Percentiles rank a stretch among this genome's conserved stretches.
Conservation (phyloP, 2,113 vertebrate genomes). For the Sorex fumeus region DNA sequence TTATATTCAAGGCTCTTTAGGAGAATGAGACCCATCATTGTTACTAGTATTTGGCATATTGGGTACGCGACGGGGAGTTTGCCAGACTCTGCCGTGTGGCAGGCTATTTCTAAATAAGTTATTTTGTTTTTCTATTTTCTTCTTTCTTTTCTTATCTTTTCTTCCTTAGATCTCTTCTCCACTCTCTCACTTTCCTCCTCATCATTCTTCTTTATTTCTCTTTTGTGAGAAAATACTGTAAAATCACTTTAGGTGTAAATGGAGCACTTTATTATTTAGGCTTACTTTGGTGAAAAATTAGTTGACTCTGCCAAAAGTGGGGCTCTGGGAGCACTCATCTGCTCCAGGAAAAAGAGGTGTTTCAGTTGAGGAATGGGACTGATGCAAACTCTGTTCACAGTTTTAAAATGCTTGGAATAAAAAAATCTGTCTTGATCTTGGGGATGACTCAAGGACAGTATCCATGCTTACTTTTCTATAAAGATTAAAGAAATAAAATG, state of each 20-base stretch:
- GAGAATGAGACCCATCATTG: too few species aligned
- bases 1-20: too few species aligned
- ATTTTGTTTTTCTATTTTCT: conserved; percentile 6
- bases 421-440: conserved; percentile 24
- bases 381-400: not conserved
- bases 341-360: conserved; percentile 8
- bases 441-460: conserved; percentile 44
- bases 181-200: too few species aligned
- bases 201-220: not conserved
- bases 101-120: too few species aligned
- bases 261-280: conserved; percentile 57
- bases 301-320: conserved; percentile 37
- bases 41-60: too few species aligned
- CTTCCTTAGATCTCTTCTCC: accelerated
- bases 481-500: conserved; percentile 25
- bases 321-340: conserved; percentile 8
- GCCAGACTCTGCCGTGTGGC: too few species aligned
- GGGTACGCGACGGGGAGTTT: too few species aligned
- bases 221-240: not conserved
- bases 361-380: conserved; percentile 39
- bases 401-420: conserved; percentile 43
- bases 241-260: conserved; percentile 34
- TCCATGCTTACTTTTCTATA: conserved; percentile 46
- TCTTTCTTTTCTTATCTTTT: not conserved
- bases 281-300: conserved; percentile 59